Percentiles rank a stretch among this genome's conserved stretches.
These are phyloP conservation scores for Ormia ochracea DNA, from an alignment of 2,888 invertebrate species.

Conservation along the genomic window DNA sequence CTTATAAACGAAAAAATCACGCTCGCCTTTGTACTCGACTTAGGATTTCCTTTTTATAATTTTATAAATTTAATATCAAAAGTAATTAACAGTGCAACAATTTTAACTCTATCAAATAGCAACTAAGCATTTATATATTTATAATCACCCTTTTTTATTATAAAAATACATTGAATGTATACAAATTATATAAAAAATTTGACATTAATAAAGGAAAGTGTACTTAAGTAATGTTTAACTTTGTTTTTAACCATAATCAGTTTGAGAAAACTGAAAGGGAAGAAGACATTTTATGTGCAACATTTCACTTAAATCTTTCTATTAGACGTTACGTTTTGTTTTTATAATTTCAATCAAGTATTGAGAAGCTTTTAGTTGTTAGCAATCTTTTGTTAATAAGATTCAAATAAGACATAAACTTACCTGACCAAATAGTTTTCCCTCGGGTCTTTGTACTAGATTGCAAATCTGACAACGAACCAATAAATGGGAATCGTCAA, in stretches of 20 bases:
- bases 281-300: too few species aligned
- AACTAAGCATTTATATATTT: constrained; percentile 30
- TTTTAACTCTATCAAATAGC: constrained; percentile 18
- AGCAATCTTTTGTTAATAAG: too few species aligned
- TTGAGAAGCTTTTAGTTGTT: too few species aligned
- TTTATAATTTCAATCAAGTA: too few species aligned
- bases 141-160: background rate
- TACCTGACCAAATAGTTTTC: constrained; percentile 94
- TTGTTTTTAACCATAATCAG: background rate
- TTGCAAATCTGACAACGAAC: constrained; percentile 91
- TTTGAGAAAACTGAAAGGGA: too few species aligned
- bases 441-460: constrained; percentile 86
- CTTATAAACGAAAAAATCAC: constrained; percentile 34
- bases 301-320: too few species aligned
- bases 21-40: constrained; percentile 35
- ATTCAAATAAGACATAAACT: too few species aligned
- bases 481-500: constrained; percentile 96
- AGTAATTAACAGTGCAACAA: background rate
- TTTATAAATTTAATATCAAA: background rate
- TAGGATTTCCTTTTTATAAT: background rate
- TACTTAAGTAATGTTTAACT: constrained; percentile 43
- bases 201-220: constrained; percentile 48
- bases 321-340: too few species aligned
- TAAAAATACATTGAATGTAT: constrained; percentile 47
- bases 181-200: constrained; percentile 13